phyloP scores from a whole-genome alignment of 2,113 vertebrate species.

The Solenodon paradoxus region DNA sequence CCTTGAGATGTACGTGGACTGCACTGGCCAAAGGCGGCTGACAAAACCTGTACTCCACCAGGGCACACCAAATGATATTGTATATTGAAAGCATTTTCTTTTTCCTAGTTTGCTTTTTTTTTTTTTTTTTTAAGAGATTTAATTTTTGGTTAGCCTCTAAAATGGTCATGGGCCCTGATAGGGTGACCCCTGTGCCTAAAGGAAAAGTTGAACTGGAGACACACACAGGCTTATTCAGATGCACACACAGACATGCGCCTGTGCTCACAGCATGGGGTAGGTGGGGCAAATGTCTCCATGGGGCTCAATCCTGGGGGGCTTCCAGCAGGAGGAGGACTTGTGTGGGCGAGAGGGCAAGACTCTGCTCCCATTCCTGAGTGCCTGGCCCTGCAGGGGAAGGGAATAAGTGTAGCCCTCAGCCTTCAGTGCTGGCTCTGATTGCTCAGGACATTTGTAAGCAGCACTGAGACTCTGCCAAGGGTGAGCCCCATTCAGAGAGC shows the following conservation, averaged over 20 bases:
- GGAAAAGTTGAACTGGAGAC: background rate
- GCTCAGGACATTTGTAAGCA: background rate
- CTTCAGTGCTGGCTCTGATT: background rate
- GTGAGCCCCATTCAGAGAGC: background rate
- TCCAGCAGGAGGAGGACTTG: background rate
- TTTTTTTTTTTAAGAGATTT: background rate
- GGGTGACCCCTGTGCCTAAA: background rate
- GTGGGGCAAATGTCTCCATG: background rate
- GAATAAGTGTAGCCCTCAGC: background rate
- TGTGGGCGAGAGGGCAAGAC: background rate
- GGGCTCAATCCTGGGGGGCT: background rate
- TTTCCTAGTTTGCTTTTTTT: background rate
- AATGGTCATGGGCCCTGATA: background rate
- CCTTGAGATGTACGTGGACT: too few species aligned
- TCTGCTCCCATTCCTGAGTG: background rate
- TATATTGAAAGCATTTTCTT: background rate
- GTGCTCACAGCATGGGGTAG: background rate
- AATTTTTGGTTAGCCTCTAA: background rate
- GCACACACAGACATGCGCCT: background rate
- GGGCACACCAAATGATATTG: too few species aligned
- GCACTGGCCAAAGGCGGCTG: too few species aligned
- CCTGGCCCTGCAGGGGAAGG: background rate
- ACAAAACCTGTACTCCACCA: too few species aligned
- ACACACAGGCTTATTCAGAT: background rate
- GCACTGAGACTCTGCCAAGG: background rate